phyloP scores from a whole-genome alignment of 1,140 invertebrate species.

The Drosophila pruinosa region DNA sequence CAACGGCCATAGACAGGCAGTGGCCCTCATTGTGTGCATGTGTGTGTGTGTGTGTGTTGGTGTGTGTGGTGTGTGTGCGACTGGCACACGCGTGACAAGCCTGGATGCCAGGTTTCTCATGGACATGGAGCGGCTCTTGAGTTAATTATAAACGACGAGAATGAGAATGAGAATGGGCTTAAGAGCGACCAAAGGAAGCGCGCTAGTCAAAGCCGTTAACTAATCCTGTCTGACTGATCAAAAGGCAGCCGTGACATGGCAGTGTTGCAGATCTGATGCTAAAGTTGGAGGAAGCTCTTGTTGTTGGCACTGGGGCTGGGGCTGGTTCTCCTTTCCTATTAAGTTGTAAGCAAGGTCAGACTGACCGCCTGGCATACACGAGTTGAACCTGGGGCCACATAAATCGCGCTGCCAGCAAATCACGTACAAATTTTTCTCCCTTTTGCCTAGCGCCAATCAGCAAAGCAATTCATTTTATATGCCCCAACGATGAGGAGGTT shows the following conservation, averaged over 20 bases:
- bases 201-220: slow-evolving; percentile 48
- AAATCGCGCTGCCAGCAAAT: slow-evolving; percentile 37
- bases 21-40: slow-evolving; percentile 5
- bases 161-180: slow-evolving; percentile 58
- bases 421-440: slow-evolving; percentile 31
- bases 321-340: slow-evolving; percentile 7
- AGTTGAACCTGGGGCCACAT: slow-evolving; percentile 41
- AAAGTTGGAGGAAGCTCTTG: not conserved
- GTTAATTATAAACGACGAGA: slow-evolving; percentile 79
- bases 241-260: slow-evolving; percentile 51
- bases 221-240: slow-evolving; percentile 75
- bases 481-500: not conserved
- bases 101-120: slow-evolving; percentile 51
- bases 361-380: slow-evolving; percentile 35
- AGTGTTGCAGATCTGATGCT: not conserved
- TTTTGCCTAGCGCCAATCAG: slow-evolving; percentile 46
- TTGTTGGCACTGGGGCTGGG: not conserved
- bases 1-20: slow-evolving; percentile 71
- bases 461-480: slow-evolving; percentile 71
- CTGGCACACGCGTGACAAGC: slow-evolving; percentile 73
- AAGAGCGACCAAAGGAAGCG: slow-evolving; percentile 51
- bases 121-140: slow-evolving; percentile 51
- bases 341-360: slow-evolving; percentile 48
- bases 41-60: not conserved
- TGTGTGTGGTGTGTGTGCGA: slow-evolving; percentile 32